Conservation (phyloP, 2,888 invertebrate species). For the Rhagium mordax region DNA sequence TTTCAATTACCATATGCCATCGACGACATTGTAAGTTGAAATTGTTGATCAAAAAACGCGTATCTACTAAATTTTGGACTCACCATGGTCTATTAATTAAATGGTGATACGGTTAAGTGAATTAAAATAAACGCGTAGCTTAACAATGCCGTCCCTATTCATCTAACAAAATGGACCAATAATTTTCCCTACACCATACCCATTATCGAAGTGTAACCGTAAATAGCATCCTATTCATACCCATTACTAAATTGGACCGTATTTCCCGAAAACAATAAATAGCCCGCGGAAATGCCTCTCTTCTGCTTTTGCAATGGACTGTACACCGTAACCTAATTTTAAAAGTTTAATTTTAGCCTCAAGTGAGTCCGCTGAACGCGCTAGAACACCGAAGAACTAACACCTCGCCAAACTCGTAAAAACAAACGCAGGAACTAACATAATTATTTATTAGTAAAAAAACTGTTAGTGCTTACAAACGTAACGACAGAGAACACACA, state of each 20-base stretch:
- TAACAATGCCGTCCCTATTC: not conserved
- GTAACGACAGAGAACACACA: conserved; percentile 66
- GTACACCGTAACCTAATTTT: conserved; percentile 54
- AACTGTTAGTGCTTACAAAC: conserved; percentile 58
- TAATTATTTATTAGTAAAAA: conserved; percentile 20
- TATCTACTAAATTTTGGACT: no score
- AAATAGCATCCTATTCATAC: not conserved
- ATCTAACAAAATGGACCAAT: not conserved
- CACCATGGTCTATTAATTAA: not conserved
- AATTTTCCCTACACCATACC: not conserved
- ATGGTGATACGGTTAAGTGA: not conserved
- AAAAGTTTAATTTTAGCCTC: conserved; percentile 54
- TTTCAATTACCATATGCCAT: no score
- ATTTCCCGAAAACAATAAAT: conserved; percentile 33
- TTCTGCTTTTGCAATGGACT: conserved; percentile 16
- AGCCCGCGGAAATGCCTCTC: not conserved
- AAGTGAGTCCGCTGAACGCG: conserved; percentile 23
- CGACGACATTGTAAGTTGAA: no score
- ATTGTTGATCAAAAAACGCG: no score
- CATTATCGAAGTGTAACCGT: not conserved
- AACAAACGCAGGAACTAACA: conserved; percentile 20
- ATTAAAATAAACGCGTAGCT: not conserved
- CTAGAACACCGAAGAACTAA: not conserved
- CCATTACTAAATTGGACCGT: not conserved
- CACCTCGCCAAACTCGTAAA: conserved; percentile 37